Conservation (phyloP, 2,113 vertebrate genomes). For the Saccopteryx bilineata region DNA sequence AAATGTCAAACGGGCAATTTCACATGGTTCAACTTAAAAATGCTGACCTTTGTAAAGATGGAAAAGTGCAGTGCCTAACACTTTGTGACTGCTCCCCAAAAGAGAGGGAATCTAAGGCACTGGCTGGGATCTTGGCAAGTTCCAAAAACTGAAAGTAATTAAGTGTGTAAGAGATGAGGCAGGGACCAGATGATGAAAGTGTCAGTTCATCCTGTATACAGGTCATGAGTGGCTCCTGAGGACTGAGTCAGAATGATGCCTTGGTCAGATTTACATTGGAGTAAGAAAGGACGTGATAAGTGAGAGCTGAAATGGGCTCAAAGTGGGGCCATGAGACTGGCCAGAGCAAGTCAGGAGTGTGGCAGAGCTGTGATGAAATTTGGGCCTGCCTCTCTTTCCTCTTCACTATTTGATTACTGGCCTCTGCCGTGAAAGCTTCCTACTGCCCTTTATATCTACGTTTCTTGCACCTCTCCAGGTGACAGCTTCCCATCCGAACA, state of each 20-base stretch:
- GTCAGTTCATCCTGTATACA: not conserved
- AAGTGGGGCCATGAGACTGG: not conserved
- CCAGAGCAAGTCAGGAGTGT: not conserved
- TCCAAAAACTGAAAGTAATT: not conserved
- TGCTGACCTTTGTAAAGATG: not conserved
- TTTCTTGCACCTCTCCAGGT: conserved; percentile 56
- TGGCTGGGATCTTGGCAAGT: not conserved
- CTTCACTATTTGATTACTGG: not conserved
- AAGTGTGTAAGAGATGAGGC: not conserved
- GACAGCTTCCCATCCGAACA: conserved; percentile 74
- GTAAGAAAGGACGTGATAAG: not conserved
- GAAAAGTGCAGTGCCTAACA: not conserved
- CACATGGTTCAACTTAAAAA: not conserved
- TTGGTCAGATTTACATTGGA: not conserved
- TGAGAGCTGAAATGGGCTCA: not conserved
- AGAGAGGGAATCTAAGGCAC: not conserved
- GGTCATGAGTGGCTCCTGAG: not conserved
- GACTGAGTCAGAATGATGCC: not conserved
- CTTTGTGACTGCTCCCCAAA: not conserved
- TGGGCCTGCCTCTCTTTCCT: not conserved
- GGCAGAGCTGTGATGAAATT: not conserved
- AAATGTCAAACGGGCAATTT: not conserved
- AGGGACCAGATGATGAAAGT: not conserved
- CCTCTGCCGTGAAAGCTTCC: not conserved
- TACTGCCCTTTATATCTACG: not conserved